Percentiles rank a stretch among this genome's conserved stretches.
These are phyloP conservation scores for Scopus umbretta DNA, from an alignment of 2,113 vertebrate genomes.

Conservation along the genomic window DNA sequence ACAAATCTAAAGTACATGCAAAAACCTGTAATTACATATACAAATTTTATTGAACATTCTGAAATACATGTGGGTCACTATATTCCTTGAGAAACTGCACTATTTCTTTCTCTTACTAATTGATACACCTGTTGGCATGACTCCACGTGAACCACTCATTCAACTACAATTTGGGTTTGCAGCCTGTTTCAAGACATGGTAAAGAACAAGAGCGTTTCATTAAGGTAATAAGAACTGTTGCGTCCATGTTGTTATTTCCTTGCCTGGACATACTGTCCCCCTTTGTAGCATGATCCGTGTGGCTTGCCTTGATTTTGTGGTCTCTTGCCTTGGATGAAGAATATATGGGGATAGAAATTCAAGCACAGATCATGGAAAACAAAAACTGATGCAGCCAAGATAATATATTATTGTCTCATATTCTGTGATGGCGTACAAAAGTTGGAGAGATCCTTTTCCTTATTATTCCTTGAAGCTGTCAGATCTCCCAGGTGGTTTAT, in stretches of 20 bases:
- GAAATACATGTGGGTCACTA: fast-evolving
- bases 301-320: background rate
- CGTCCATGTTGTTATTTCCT: background rate
- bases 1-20: background rate
- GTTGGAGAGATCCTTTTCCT: background rate
- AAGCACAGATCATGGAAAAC: background rate
- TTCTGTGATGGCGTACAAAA: background rate
- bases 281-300: background rate
- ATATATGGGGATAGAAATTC: background rate
- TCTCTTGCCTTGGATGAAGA: background rate
- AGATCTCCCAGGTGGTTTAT: background rate
- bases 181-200: background rate
- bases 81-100: background rate
- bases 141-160: background rate
- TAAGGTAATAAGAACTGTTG: background rate
- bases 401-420: background rate
- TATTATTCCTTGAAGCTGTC: background rate
- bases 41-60: background rate
- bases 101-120: background rate
- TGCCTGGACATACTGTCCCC: background rate
- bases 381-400: background rate
- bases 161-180: background rate
- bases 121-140: background rate
- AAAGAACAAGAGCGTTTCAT: background rate
- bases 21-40: background rate